These are phyloP conservation scores for Lagocephalus sceleratus DNA, from an alignment of 2,797 vertebrate genomes.

Conservation along the genomic window DNA sequence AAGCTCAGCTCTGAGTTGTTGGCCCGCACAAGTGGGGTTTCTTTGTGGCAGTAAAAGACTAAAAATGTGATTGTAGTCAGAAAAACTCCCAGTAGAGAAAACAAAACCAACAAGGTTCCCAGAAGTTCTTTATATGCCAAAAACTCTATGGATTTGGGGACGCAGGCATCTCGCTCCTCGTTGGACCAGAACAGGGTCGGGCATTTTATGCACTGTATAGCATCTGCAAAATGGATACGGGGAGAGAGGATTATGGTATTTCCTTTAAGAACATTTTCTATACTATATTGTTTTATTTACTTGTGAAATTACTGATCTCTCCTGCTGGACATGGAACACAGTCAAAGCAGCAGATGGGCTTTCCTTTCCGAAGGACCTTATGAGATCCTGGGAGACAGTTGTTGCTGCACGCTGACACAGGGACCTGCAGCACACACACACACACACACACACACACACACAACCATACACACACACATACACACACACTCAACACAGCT, in stretches of 20 bases:
- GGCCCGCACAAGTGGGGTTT: background rate
- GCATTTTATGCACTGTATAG: conserved; percentile 68
- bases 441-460: background rate
- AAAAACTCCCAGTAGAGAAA: conserved; percentile 62
- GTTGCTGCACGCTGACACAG: conserved; percentile 71
- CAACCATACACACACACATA: background rate
- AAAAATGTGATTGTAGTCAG: background rate
- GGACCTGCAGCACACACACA: conserved; percentile 43
- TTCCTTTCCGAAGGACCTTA: conserved; percentile 70
- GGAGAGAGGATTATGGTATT: background rate
- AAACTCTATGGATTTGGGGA: conserved; percentile 69
- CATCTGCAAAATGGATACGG: conserved; percentile 52
- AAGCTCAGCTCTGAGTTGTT: conserved; percentile 5
- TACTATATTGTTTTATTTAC: conserved; percentile 35
- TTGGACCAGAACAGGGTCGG: conserved; percentile 68
- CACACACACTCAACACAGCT: background rate
- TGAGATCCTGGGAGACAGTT: conserved; percentile 69
- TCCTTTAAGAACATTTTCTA: background rate
- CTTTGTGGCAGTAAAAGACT: conserved; percentile 3
- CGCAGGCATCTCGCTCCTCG: conserved; percentile 65
- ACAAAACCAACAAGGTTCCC: conserved; percentile 62
- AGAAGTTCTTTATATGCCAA: conserved; percentile 67
- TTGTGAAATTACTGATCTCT: conserved; percentile 71
- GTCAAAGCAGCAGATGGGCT: conserved; percentile 70
- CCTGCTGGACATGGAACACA: conserved; percentile 71